Conservation (phyloP, 2,888 invertebrate genomes). For the Tetrapedia diversipes region DNA sequence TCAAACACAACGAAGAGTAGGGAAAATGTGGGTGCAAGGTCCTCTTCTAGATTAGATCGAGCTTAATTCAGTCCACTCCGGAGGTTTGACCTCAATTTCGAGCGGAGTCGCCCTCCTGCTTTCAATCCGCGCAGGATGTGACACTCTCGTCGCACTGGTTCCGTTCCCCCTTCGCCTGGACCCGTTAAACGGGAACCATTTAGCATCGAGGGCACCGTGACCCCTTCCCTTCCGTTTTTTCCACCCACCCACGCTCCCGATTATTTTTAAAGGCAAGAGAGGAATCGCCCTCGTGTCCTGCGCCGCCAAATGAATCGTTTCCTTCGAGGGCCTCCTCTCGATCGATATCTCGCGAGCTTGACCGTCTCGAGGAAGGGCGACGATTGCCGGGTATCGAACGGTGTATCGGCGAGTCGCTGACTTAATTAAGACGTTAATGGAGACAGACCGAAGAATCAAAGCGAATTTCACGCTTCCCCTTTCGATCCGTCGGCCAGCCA, state of each 20-base stretch:
- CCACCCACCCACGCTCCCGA: conserved; percentile 23
- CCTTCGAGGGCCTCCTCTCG: not conserved
- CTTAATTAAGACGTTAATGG: conserved; percentile 57
- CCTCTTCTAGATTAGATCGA: conserved; percentile 66
- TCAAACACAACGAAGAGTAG: not conserved
- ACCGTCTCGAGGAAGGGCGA: not conserved
- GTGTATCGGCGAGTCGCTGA: conserved; percentile 19
- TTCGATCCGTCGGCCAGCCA: conserved; percentile 46
- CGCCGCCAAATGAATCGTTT: conserved; percentile 25
- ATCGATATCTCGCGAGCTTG: not conserved
- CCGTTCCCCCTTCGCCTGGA: conserved; percentile 54
- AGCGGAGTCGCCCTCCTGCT: conserved; percentile 54
- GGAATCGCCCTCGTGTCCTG: not conserved
- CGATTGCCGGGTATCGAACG: conserved; percentile 39
- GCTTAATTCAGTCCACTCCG: conserved; percentile 61
- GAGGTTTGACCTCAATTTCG: conserved; percentile 70
- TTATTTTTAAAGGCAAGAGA: conserved; percentile 29
- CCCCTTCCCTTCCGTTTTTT: conserved; percentile 37
- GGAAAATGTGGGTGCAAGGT: conserved; percentile 64
- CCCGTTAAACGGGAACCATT: conserved; percentile 66
- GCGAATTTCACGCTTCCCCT: conserved; percentile 51
- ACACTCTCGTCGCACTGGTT: conserved; percentile 58
- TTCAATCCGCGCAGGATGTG: conserved; percentile 74
- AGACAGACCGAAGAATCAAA: conserved; percentile 44
- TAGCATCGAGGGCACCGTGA: conserved; percentile 59